Conservation (phyloP, 2,113 vertebrate species). For the Engraulis encrasicolus region DNA sequence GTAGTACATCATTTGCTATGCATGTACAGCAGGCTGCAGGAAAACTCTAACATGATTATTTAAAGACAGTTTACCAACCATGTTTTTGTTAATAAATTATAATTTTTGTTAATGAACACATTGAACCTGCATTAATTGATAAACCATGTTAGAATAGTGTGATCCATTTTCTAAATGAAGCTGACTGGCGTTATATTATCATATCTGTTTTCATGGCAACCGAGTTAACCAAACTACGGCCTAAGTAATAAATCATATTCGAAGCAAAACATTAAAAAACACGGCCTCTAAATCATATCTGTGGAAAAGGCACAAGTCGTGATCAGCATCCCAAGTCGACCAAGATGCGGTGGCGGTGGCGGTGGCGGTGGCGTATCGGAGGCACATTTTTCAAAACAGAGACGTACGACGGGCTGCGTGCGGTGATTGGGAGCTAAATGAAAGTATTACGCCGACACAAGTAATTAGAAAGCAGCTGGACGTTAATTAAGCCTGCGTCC, state of each 20-base stretch:
- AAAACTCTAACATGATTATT: not conserved
- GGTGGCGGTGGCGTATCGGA: too few species aligned
- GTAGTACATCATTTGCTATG: not conserved
- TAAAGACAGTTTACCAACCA: not conserved
- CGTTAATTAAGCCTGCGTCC: slow-evolving; percentile 59
- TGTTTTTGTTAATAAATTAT: not conserved
- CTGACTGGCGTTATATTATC: not conserved
- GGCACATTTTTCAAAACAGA: slow-evolving; percentile 1
- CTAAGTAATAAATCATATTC: not conserved
- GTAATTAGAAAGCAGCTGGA: slow-evolving; percentile 49
- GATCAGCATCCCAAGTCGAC: not conserved
- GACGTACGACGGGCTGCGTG: too few species aligned
- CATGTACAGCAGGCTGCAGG: too few species aligned
- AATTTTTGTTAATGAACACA: not conserved
- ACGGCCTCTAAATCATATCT: not conserved
- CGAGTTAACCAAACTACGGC: not conserved
- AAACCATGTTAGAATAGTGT: not conserved
- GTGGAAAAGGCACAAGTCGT: slow-evolving; percentile 6
- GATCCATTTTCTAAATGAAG: not conserved
- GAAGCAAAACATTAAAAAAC: not conserved
- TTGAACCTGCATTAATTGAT: not conserved
- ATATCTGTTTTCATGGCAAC: too few species aligned
- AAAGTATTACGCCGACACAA: slow-evolving; percentile 43
- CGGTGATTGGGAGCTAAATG: slow-evolving; percentile 41
- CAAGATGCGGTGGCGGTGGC: not conserved